Evolutionary conservation across 2,113 vertebrate species (phyloP), one percentile per base, ranked within the genome.

Genomic region (Limnothrissa miodon): DNA sequence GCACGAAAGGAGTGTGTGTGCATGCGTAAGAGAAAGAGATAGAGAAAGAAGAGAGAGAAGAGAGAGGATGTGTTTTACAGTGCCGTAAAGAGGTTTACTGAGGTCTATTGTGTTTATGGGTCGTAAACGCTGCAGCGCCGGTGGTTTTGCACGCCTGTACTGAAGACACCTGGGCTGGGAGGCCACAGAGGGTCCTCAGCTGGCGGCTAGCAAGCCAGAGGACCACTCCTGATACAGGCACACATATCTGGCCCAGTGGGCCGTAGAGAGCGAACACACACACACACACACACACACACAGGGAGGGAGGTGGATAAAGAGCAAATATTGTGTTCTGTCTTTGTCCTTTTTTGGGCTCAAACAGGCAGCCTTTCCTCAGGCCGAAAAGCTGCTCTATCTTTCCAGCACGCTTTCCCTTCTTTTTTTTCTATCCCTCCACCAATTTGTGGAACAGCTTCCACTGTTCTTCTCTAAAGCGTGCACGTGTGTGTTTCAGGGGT

Each of bases 221-320:
- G 29, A 33, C 25, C 1, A 21, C 48, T 53, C 48, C 42, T 42
- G 2, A 42, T 42, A 42, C 42, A 42, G 42, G 42, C 42, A 21
- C 15, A 53, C 15, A 53, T 53, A 53, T 53, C 48, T 21, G 48
- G 46, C 46, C 15, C 46, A 48, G 46, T 48, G 46, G 46, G 46
- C 46, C 17, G 19, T 15, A 53, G 15, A 53, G 15, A 53, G 42
- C 82, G 11, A 82, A 70, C 81, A 78, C 70, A 59, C 84, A 45
- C 78, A 78, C 45, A 80, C n/a, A 17, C 78, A 79, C 29, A 51
- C 46, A 48, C 46, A 48, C 46, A 48, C 46, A 48, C 46, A 48
- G 1, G 15, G 10, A 11, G n/a, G 11, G 23, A 4, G 23, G 9
- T 5, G 17, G 29, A 66, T 0, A 70, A 29, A 70, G 62, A 70